These are phyloP conservation scores for Malurus splendens DNA, from an alignment of 2,797 vertebrate species.

Conservation along the genomic window DNA sequence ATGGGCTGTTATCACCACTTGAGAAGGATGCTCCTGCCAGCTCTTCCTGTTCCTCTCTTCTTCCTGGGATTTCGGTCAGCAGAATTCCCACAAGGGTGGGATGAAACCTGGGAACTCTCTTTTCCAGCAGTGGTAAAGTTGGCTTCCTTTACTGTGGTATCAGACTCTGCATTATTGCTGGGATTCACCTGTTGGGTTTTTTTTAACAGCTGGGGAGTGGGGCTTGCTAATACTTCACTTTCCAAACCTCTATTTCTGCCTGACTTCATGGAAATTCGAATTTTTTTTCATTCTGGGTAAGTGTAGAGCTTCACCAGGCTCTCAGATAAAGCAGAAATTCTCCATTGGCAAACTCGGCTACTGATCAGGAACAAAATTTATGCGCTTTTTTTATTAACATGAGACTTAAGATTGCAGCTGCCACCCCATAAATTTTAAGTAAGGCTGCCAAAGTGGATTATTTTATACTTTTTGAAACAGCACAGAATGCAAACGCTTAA, in stretches of 20 bases:
- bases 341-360: background rate
- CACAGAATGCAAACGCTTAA: background rate
- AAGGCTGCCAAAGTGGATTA: background rate
- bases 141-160: rapidly evolving
- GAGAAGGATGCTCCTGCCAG: background rate
- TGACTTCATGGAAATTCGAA: background rate
- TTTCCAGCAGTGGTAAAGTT: background rate
- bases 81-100: background rate
- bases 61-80: background rate
- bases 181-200: background rate
- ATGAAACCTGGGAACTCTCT: background rate
- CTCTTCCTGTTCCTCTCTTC: background rate
- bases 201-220: background rate
- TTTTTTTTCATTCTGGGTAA: background rate
- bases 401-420: background rate
- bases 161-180: rapidly evolving
- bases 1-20: background rate
- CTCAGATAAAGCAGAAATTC: background rate
- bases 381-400: background rate
- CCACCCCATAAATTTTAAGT: background rate
- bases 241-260: background rate
- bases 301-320: background rate
- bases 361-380: background rate
- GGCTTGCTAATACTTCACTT: background rate
- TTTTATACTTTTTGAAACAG: background rate